These are phyloP conservation scores for Bufotes viridis DNA, from an alignment of 2,797 vertebrate species.

Conservation along the genomic window DNA sequence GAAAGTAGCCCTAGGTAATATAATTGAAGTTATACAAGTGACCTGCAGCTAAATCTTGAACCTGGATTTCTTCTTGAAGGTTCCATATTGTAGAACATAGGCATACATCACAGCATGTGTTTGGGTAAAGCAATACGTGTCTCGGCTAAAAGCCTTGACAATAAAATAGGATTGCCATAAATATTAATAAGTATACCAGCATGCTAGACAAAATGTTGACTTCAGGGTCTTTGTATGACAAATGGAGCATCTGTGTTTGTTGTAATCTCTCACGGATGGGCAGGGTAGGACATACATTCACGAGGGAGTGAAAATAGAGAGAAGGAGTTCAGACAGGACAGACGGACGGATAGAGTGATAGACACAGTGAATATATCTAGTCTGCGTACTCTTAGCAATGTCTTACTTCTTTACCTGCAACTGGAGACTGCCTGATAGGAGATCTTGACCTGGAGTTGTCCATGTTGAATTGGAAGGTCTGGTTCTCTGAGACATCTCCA, in stretches of 20 bases:
- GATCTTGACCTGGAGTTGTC: constrained; percentile 65
- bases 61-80: neutral
- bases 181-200: constrained; percentile 27
- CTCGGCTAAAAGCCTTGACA: neutral
- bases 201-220: neutral
- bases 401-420: constrained; percentile 66
- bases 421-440: constrained; percentile 60
- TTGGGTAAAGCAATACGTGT: constrained; percentile 3
- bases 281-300: neutral
- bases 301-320: neutral
- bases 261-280: constrained; percentile 8
- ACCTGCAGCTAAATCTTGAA: neutral
- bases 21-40: neutral
- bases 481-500: constrained; percentile 70
- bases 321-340: neutral
- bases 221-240: neutral
- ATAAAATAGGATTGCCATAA: neutral
- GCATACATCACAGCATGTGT: neutral
- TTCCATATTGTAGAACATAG: neutral
- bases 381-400: neutral
- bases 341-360: no score
- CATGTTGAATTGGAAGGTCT: constrained; percentile 82
- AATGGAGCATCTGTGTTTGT: neutral
- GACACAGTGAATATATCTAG: neutral
- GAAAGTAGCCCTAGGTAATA: no score